A percentile compares a stretch with the other conserved stretches of the same genome.
These are phyloP conservation scores for Jacana jacana DNA, from an alignment of 2,113 vertebrate species.

Conservation along the genomic window DNA sequence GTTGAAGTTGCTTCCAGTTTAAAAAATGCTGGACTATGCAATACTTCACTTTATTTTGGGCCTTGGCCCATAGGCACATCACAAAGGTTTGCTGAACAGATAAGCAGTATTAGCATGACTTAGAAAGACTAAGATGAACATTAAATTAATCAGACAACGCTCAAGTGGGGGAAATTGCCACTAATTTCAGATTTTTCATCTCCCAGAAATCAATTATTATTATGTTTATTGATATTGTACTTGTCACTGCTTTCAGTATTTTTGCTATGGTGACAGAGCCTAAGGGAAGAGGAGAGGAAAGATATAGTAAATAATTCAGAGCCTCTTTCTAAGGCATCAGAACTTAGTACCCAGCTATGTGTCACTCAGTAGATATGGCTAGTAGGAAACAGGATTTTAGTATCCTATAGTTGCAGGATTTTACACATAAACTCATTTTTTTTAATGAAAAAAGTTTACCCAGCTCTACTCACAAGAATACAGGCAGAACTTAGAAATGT, in stretches of 20 bases:
- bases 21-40: slow-evolving; percentile 51
- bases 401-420: not conserved
- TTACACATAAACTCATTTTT: not conserved
- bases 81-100: slow-evolving; percentile 59
- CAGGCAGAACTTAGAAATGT: not conserved
- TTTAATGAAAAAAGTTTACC: not conserved
- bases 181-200: slow-evolving; percentile 82
- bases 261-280: slow-evolving; percentile 62
- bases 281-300: slow-evolving; percentile 37
- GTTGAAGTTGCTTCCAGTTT: not conserved
- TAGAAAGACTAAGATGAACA: slow-evolving; percentile 73
- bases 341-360: not conserved
- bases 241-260: slow-evolving; percentile 74
- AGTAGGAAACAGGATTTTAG: not conserved
- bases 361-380: not conserved
- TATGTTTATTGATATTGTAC: slow-evolving; percentile 81
- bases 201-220: slow-evolving; percentile 82
- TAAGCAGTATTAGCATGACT: slow-evolving; percentile 57
- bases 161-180: slow-evolving; percentile 74
- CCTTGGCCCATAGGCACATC: slow-evolving; percentile 47
- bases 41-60: not conserved
- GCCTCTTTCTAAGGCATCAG: slow-evolving; percentile 4
- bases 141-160: slow-evolving; percentile 78
- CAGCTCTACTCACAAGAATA: not conserved
- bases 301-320: slow-evolving; percentile 31